Percentiles rank a stretch among this genome's conserved stretches.
These are phyloP conservation scores for Tauraco hartlaubi DNA, from an alignment of 2,797 vertebrate species.

Conservation along the genomic window DNA sequence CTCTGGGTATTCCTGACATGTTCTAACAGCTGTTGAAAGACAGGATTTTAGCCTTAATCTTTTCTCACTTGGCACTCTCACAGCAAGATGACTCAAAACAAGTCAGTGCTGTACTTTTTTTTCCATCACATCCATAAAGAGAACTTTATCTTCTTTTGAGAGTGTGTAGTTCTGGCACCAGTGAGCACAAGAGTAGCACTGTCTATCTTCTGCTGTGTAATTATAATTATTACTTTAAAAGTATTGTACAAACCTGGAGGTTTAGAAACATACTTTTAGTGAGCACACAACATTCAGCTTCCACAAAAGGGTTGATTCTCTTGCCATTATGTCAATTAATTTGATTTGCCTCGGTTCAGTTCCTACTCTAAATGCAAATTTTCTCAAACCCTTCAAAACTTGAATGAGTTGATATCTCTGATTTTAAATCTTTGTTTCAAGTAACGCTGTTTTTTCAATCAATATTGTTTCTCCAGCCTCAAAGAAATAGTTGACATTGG, in stretches of 20 bases:
- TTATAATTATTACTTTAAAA: constrained; percentile 19
- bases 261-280: neutral
- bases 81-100: neutral
- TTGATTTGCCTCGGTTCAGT: neutral
- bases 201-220: constrained; percentile 6
- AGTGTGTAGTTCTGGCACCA: neutral
- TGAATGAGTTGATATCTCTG: neutral
- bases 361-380: neutral
- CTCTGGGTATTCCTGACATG: neutral
- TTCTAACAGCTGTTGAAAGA: constrained; percentile 6
- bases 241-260: neutral
- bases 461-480: neutral
- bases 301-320: neutral
- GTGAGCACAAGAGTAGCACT: constrained; percentile 5
- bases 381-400: neutral
- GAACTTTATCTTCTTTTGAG: constrained; percentile 12
- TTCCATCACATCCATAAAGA: neutral
- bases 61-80: constrained; percentile 5
- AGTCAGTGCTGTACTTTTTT: neutral
- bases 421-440: neutral
- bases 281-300: neutral
- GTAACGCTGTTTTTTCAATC: neutral
- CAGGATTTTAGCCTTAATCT: neutral
- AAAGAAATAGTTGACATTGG: neutral
- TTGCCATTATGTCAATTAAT: neutral